phyloP scores from a whole-genome alignment of 2,113 vertebrate species.

The Petaurus breviceps region DNA sequence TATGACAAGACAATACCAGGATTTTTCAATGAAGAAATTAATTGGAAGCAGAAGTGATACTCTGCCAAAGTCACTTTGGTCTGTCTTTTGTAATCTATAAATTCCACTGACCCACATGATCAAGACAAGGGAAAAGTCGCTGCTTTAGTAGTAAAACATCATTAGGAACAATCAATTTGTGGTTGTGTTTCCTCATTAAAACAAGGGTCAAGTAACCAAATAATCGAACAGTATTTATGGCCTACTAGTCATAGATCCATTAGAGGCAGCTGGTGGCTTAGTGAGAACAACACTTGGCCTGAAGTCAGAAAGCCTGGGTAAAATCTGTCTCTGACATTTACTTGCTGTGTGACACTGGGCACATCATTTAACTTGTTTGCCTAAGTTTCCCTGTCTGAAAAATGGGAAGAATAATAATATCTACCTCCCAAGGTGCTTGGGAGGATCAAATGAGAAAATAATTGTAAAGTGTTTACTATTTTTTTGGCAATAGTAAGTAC shows the following conservation, averaged over 20 bases:
- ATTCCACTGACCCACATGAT: slow-evolving; percentile 58
- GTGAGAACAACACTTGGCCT: no score
- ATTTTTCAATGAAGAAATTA: slow-evolving; percentile 29
- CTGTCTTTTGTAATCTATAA: slow-evolving; percentile 73
- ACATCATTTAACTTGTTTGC: neutral
- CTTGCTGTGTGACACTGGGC: neutral
- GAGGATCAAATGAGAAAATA: neutral
- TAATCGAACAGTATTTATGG: slow-evolving; percentile 58
- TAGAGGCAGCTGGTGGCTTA: neutral
- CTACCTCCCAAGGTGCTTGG: neutral
- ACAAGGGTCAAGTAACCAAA: slow-evolving; percentile 67
- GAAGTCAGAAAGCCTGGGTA: neutral
- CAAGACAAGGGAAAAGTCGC: slow-evolving; percentile 56
- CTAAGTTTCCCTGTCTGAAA: neutral
- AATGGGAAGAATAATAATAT: neutral
- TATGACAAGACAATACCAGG: neutral
- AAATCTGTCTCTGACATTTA: neutral
- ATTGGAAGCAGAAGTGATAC: neutral
- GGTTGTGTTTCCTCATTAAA: slow-evolving; percentile 65
- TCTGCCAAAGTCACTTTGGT: slow-evolving; percentile 53
- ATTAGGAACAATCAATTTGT: slow-evolving; percentile 70
- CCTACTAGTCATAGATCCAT: neutral
- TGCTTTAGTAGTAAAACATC: slow-evolving; percentile 59
- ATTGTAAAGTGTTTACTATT: neutral
- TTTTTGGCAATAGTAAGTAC: neutral